Percentiles rank a stretch among this genome's conserved stretches.
These are phyloP conservation scores for Myotis brandtii DNA, from an alignment of 2,113 vertebrate genomes.

Conservation along the genomic window DNA sequence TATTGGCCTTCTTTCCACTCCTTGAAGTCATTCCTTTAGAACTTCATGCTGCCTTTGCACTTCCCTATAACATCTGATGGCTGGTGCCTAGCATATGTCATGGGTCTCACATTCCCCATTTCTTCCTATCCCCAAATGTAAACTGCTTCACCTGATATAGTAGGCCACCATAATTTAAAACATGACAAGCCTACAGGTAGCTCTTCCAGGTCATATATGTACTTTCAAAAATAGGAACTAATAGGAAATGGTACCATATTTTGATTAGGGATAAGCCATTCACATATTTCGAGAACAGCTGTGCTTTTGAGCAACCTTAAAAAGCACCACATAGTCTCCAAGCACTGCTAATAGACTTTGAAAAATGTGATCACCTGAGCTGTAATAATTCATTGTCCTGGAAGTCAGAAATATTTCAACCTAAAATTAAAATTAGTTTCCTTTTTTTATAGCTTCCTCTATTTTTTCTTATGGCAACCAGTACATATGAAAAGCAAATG, in stretches of 20 bases:
- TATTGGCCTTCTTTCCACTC: neutral
- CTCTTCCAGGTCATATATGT: neutral
- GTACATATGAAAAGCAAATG: neutral
- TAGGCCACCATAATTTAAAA: neutral
- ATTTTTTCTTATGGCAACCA: neutral
- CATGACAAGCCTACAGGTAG: neutral
- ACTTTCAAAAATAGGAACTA: neutral
- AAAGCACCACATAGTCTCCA: neutral
- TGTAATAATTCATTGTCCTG: neutral
- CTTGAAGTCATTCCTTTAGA: neutral
- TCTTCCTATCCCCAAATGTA: neutral
- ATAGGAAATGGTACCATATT: neutral
- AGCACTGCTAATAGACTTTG: neutral
- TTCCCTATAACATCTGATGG: neutral
- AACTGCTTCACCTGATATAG: neutral
- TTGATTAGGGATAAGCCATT: neutral
- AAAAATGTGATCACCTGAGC: neutral
- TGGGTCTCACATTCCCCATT: neutral
- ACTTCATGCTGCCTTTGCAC: neutral
- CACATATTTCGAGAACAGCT: neutral
- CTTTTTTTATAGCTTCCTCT: neutral
- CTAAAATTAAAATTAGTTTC: neutral
- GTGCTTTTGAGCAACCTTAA: neutral
- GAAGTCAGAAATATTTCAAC: slow-evolving; percentile 5
- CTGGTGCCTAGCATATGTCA: neutral